Percentiles rank a stretch among this genome's conserved stretches.
These are phyloP conservation scores for Lacanobia oleracea DNA, from an alignment of 2,888 invertebrate genomes.

Conservation along the genomic window DNA sequence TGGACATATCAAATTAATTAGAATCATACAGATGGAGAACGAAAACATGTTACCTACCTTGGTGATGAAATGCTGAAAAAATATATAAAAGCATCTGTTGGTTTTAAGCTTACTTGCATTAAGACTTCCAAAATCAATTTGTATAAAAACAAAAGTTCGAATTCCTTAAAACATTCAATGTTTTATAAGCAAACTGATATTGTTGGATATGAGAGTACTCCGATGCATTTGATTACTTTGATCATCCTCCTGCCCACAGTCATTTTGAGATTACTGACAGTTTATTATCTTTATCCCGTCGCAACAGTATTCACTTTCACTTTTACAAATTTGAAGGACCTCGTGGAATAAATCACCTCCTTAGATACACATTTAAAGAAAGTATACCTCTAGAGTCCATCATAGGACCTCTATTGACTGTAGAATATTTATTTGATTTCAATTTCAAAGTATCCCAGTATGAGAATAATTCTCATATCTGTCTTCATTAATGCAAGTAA, in stretches of 20 bases:
- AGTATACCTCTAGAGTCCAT: too few species aligned
- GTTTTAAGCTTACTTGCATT: slow-evolving; percentile 41
- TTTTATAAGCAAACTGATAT: neutral
- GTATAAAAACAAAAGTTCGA: neutral
- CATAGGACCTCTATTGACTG: neutral
- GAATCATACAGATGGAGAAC: slow-evolving; percentile 12
- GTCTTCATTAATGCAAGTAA: slow-evolving; percentile 28
- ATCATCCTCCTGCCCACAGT: neutral
- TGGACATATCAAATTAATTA: slow-evolving; percentile 39
- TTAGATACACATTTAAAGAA: neutral
- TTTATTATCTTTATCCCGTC: neutral
- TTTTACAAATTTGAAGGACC: neutral
- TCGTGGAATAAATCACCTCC: neutral
- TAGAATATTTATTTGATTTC: neutral
- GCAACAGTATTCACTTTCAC: neutral
- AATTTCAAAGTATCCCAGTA: neutral
- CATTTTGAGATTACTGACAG: too few species aligned
- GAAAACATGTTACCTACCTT: slow-evolving; percentile 35
- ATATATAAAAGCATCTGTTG: neutral
- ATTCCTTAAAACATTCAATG: too few species aligned
- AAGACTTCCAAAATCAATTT: neutral
- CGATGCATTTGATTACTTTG: neutral
- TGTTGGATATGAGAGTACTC: neutral
- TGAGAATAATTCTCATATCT: too few species aligned
- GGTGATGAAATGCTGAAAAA: slow-evolving; percentile 38